phyloP scores from a whole-genome alignment of 1,140 invertebrate genomes.

The Cydia pomonella region DNA sequence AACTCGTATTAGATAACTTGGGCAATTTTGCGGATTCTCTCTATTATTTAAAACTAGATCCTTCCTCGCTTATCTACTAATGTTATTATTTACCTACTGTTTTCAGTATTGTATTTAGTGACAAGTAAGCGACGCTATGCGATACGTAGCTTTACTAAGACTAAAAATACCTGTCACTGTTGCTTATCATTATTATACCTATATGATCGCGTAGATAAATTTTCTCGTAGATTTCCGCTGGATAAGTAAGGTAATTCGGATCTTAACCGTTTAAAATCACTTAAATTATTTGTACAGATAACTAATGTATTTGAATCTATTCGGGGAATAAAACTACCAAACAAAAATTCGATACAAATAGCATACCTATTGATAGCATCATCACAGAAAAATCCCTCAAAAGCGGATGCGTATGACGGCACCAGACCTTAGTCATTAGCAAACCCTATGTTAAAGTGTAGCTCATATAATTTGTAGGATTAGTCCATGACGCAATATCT shows the following conservation, averaged over 20 bases:
- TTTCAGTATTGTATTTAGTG: too few relatives aligned
- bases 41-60: background rate
- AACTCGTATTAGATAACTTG: background rate
- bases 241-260: too few relatives aligned
- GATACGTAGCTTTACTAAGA: too few relatives aligned
- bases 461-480: conserved; percentile 15
- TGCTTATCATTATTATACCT: too few relatives aligned
- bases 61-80: background rate
- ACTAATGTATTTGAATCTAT: too few relatives aligned
- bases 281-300: too few relatives aligned
- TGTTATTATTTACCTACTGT: background rate
- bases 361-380: background rate
- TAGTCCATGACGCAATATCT: conserved; percentile 20
- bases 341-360: background rate
- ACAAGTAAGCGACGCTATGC: too few relatives aligned
- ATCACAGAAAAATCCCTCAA: background rate
- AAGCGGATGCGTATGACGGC: background rate
- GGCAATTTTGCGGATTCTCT: background rate
- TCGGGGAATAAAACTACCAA: too few relatives aligned
- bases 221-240: too few relatives aligned
- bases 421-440: conserved; percentile 3
- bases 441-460: conserved; percentile 9
- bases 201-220: too few relatives aligned
- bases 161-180: too few relatives aligned
- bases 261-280: too few relatives aligned